A percentile compares a stretch with the other conserved stretches of the same genome.
phyloP scores from a whole-genome alignment of 1,140 invertebrate genomes.

The Vollenhovia emeryi region DNA sequence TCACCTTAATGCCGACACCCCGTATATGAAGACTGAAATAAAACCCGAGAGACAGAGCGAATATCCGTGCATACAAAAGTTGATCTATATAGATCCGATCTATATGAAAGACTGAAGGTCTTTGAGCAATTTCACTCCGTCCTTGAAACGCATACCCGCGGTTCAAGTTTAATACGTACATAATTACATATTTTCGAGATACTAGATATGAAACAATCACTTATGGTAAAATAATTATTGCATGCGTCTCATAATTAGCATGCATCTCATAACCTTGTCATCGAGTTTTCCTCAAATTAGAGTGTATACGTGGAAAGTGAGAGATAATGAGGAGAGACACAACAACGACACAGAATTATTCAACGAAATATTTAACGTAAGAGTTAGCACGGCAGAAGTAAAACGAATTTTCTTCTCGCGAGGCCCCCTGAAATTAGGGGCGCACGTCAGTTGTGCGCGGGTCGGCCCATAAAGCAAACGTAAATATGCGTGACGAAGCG shows the following conservation, averaged over 20 bases:
- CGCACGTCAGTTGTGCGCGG: constrained; percentile 33
- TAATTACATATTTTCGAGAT: neutral
- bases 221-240: no score
- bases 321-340: neutral
- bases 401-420: constrained; percentile 9
- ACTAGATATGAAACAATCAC: no score
- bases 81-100: constrained; percentile 14
- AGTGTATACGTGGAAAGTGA: no score
- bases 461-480: constrained; percentile 53
- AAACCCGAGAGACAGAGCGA: constrained; percentile 23
- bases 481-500: constrained; percentile 63
- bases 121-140: neutral
- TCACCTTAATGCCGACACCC: constrained; percentile 50
- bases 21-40: constrained; percentile 32
- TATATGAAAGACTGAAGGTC: neutral
- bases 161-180: neutral
- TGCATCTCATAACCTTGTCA: neutral
- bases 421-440: constrained; percentile 37
- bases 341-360: neutral
- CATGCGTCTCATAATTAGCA: no score
- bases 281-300: neutral
- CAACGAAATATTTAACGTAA: constrained; percentile 1
- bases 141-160: neutral
- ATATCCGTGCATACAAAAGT: constrained; percentile 32
- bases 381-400: neutral